Base-by-base conservation (phyloP, 2,113 vertebrate species). In the Dinomys branickii region DNA sequence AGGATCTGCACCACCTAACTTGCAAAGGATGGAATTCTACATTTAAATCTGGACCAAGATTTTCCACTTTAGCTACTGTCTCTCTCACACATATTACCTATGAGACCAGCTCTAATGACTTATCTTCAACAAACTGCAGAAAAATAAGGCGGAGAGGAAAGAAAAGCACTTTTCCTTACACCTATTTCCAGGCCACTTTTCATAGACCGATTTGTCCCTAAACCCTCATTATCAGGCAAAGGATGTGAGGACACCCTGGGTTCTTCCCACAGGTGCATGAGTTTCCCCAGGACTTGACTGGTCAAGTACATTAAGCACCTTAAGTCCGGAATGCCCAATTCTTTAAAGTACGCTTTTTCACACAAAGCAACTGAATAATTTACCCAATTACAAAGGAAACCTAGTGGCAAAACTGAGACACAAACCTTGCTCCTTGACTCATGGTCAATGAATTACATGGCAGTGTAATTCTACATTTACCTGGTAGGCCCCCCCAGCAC, bases 41-140 rank as follows among this genome's bases (percentile, higher is more conserved):
- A 30, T 52, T 83, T 93, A 83, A 93, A 56, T 30, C 17, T 16
- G 26, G 33, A 52, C 3, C 17, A 84, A n/a, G 16, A 56, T 30
- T 63, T 54, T 87, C 65, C n/a, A 93, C 47, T 67, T 92, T 85
- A 33, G 50, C 85, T 91, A 91, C 44, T 73, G 3, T 78, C 50
- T 94, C 67, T 71, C 90, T 61, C 78, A 44, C 26, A 33, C 67
- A 58, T 7, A 50, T 7, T 38, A 80, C 47, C 30, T 71, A n/a
- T 24, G 38, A 92, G 38, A 54, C 24, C 61, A 85, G 22, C 75
- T 10, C 24, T 54, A 58, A 85, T 56, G 35, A 71, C 28, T 61
- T 80, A 33, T 44, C 61, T 81, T 91, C 65, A 94, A 84, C 35
- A 97, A 82, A 88, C 82, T 20, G 38, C 41, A n/a, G 38, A 88